Evolutionary conservation across 2,113 vertebrate species (phyloP).

Genomic region (Cyanoliseus patagonus): DNA sequence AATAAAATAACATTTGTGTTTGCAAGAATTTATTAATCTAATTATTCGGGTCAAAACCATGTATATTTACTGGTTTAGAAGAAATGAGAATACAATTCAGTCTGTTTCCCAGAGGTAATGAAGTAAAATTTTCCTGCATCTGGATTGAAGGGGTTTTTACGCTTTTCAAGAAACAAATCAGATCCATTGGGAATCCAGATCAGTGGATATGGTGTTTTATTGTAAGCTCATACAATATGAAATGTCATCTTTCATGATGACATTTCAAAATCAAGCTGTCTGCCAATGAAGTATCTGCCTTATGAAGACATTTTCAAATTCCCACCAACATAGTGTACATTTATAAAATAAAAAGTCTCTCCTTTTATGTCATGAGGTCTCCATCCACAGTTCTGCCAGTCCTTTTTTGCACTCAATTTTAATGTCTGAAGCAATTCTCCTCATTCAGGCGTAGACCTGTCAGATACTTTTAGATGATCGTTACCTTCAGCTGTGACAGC

Average conservation of each 20-base stretch:
- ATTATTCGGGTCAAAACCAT: background rate
- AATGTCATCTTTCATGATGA: background rate
- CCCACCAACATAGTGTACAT: background rate
- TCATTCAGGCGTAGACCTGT: background rate
- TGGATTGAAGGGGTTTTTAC: background rate
- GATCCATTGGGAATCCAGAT: background rate
- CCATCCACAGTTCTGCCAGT: background rate
- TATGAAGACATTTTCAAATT: background rate
- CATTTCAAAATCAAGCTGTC: background rate
- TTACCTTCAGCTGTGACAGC: conserved; percentile 2
- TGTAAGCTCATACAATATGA: background rate
- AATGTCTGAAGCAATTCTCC: background rate
- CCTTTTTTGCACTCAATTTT: background rate
- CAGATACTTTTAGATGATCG: background rate
- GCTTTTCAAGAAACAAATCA: conserved; percentile 19
- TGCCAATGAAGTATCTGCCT: background rate
- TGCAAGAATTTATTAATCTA: background rate
- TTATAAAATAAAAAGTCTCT: background rate
- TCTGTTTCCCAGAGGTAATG: background rate
- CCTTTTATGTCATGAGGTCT: background rate
- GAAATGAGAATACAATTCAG: background rate
- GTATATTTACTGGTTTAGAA: background rate
- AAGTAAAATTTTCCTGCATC: background rate
- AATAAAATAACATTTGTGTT: background rate
- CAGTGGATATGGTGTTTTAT: background rate